Evolutionary conservation across 2,113 vertebrate genomes (phyloP), one percentile per base, ranked within the genome.

Genomic region (Zingel zingel): DNA sequence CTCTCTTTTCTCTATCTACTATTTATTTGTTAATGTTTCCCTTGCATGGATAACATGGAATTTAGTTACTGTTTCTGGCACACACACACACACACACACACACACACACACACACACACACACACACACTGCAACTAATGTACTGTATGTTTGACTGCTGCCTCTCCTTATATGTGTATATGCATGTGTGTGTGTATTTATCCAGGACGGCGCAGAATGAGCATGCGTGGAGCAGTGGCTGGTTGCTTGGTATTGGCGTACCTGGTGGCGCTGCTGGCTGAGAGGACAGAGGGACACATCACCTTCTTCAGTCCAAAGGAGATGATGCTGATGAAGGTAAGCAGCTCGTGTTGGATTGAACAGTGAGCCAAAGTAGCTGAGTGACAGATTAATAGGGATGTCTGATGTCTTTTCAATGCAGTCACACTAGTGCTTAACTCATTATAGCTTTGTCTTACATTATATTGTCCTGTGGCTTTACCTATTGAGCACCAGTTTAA

Each of bases 231-330:
- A 77, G 91, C 91, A 74, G 78, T 94, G 10, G 69, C 88, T 43
- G 86, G 81, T 47, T 72, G 65, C 71, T 71, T 97, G 90, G 83
- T 96, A 77, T 16, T 96, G 88, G 79, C 89, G 48, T 96, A 93
- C 3, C 10, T 90, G 51, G 58, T 95, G 43, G 78, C 84, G 11
- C 66, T 96, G 93, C 84, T 97, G 93, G 94, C 91, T 30, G 94
- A 95, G 59, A 94, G 95, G 74, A 86, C 91, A 0, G 88, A 96
- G 74, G 96, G 94, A 69, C 97, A 97, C 21, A 79, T 96, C 65
- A 93, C 96, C 62, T 97, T 98, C 84, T 96, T 96, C 86, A 97
- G 95, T 48, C 95, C 95, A 27, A 95, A 95, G 0, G 94, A 97
- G 83, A 92, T 96, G 86, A 91, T 88, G 86, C 91, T 83, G 83